Base-by-base conservation (phyloP, 2,888 invertebrate species). In the Sinodicranocentrus sp. region DNA sequence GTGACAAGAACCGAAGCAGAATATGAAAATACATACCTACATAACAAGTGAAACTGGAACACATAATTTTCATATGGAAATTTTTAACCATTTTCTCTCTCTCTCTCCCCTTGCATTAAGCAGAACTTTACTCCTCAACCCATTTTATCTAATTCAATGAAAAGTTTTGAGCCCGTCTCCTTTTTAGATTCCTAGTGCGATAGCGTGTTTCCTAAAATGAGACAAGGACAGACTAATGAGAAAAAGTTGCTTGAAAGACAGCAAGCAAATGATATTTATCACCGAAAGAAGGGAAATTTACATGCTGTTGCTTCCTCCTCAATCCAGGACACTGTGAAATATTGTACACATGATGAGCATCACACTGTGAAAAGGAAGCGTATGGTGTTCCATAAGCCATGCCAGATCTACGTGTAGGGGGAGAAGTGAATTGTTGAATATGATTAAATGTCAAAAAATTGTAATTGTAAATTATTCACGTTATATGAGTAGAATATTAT, bases 221-320 rank as follows among this genome's bases (percentile, higher is more conserved):
- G 54, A 61, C 61, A 75, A 75, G 48, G 19, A 48, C 63, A 28
- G 54, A 65, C 65, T 75, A 75, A 75, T 75, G 75, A 75, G 75
- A 75, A 75, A 75, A 75, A 75, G 75, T 75, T 75, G 52, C 65
- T 19, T 75, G 65, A 65, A 23, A 63, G 39, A 63, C 65, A 65
- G 65, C 75, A n/a, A 65, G 54, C 75, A 75, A 52, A 52, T 63
- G 57, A 63, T 63, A 65, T 75, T 75, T 65, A 65, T 75, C 75
- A 75, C 21, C 61, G 6, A 23, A n/a, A 52, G 28, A 48, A 48
- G 59, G 33, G 61, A 44, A 73, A 73, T 61, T 73, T 73, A 73
- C 61, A 72, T 61, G 26, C 19, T 73, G 61, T 73, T 48, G 17
- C 61, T 72, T 25, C 48, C 28, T 5, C 33, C 33, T 17, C 33